A percentile compares a stretch with the other conserved stretches of the same genome.
Conservation (phyloP, 2,797 vertebrate genomes). For the Gambelia wislizenii region DNA sequence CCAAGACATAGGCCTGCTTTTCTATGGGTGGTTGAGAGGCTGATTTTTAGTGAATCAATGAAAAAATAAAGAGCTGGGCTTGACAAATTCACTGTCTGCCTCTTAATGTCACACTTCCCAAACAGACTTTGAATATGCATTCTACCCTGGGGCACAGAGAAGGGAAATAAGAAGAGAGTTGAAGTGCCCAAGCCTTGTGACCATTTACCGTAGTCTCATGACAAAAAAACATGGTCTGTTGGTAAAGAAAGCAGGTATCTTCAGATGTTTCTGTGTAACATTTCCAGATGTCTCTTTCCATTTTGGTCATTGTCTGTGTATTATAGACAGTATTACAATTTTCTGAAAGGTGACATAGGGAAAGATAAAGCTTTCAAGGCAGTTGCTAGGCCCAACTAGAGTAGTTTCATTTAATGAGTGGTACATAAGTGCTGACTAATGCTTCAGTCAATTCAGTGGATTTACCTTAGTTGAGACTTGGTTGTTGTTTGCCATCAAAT, state of each 20-base stretch:
- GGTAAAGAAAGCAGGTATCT: background rate
- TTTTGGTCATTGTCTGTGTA: background rate
- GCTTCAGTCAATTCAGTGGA: too few species aligned
- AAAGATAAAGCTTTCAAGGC: too few species aligned
- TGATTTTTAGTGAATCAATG: background rate
- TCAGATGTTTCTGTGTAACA: background rate
- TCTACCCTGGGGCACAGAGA: background rate
- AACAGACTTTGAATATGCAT: background rate
- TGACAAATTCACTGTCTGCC: background rate
- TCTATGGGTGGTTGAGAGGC: too few species aligned
- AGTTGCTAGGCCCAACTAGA: too few species aligned
- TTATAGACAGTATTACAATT: too few species aligned
- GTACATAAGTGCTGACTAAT: too few species aligned
- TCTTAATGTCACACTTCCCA: too few species aligned
- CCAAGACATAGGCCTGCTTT: background rate
- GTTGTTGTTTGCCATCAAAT: too few species aligned
- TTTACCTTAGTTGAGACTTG: too few species aligned
- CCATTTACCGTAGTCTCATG: background rate
- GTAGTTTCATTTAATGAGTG: too few species aligned
- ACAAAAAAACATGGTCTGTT: background rate
- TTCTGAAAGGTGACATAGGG: background rate
- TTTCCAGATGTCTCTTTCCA: background rate
- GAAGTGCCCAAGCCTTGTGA: background rate
- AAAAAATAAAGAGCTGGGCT: background rate
- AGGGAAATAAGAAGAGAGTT: too few species aligned